Percentiles rank a stretch among this genome's conserved stretches.
These are phyloP conservation scores for Archips crataeganus DNA, from an alignment of 2,888 invertebrate genomes.

Conservation along the genomic window DNA sequence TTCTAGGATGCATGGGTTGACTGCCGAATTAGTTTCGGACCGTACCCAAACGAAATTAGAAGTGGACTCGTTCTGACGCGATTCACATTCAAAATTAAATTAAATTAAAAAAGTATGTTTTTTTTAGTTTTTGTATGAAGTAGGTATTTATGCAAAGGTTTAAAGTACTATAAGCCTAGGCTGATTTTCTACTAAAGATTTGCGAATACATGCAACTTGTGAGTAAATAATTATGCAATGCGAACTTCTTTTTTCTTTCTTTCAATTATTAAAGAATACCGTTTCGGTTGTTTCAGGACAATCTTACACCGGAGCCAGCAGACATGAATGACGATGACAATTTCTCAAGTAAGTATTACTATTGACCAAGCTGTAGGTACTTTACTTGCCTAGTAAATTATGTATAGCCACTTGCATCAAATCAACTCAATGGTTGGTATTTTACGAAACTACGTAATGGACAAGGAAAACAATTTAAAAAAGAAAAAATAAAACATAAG, in stretches of 20 bases:
- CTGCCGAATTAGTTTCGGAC: constrained; percentile 1
- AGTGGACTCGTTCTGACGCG: not conserved
- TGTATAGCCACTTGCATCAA: constrained; percentile 81
- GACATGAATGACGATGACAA: constrained; percentile 90
- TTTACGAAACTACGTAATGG: constrained; percentile 58
- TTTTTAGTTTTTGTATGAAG: no score
- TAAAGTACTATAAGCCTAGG: no score
- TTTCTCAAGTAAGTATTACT: constrained; percentile 87
- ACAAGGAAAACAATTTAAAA: constrained; percentile 43
- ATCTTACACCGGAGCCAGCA: constrained; percentile 88
- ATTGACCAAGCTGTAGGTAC: not conserved
- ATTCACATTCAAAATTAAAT: no score
- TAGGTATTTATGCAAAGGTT: no score
- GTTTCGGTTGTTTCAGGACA: constrained; percentile 88
- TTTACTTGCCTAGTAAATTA: constrained; percentile 21
- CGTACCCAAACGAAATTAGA: not conserved
- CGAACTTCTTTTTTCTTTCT: no score
- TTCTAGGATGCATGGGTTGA: constrained; percentile 4
- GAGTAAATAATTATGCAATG: no score
- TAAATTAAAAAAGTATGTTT: no score
- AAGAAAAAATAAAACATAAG: constrained; percentile 6
- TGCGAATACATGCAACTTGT: no score
- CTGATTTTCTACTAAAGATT: no score
- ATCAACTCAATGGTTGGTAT: constrained; percentile 70
- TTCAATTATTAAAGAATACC: not conserved